Evolutionary conservation across 2,888 invertebrate genomes (phyloP).

Genomic region (Lacanobia wlatinum): DNA sequence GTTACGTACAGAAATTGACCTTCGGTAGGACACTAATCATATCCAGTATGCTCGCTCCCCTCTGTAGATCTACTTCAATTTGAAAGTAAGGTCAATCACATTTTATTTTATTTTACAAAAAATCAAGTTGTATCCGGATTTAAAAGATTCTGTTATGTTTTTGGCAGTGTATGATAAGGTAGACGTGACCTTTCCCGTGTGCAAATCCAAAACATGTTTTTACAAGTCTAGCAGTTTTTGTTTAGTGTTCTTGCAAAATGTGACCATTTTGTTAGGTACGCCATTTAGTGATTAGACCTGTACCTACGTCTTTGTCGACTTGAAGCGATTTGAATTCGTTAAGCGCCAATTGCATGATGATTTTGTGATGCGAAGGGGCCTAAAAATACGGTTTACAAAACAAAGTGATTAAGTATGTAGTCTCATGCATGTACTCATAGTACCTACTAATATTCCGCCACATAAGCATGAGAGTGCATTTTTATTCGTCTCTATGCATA

Average conservation of each 20-base stretch:
- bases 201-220: neutral
- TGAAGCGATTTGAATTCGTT: no score
- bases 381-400: neutral
- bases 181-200: neutral
- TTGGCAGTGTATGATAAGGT: neutral
- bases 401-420: neutral
- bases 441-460: no score
- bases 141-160: no score
- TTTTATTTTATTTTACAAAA: neutral
- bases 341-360: neutral
- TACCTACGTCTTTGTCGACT: no score
- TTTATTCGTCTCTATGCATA: neutral
- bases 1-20: no score
- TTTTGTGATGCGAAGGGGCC: neutral
- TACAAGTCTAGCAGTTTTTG: conserved; percentile 2
- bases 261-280: no score
- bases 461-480: conserved; percentile 1
- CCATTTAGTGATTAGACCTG: no score
- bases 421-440: neutral
- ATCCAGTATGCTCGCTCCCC: neutral
- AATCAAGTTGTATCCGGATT: no score
- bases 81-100: neutral
- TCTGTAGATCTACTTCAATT: neutral
- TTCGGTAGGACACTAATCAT: no score
- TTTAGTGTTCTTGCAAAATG: neutral